These are phyloP conservation scores for Oreochromis grahami DNA, from an alignment of 2,797 vertebrate species.

Conservation along the genomic window DNA sequence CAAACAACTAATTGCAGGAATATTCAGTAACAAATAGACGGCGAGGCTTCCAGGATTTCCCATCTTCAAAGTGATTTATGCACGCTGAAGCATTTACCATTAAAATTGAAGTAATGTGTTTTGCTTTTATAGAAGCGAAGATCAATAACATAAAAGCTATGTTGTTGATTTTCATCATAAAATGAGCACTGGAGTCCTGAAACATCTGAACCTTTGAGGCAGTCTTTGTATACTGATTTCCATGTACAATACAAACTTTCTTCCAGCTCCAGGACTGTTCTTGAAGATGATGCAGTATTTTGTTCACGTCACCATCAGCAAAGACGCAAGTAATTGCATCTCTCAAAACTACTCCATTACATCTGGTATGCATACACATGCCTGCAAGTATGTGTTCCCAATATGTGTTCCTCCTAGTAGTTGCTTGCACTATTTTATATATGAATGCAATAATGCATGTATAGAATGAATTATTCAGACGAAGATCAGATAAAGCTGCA, in stretches of 20 bases:
- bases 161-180: not conserved
- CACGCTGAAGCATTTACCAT: not conserved
- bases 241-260: not conserved
- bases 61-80: not conserved
- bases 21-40: not conserved
- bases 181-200: not conserved
- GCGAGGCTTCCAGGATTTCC: not conserved
- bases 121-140: not conserved
- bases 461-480: not conserved
- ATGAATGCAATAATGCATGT: not conserved
- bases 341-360: not conserved
- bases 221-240: not conserved
- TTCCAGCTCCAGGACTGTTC: not conserved
- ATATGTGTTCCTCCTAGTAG: not conserved
- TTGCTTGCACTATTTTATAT: not conserved
- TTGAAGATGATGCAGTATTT: not conserved
- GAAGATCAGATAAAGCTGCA: not conserved
- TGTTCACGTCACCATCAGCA: not conserved
- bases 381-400: not conserved
- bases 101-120: not conserved
- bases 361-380: not conserved
- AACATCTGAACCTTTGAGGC: not conserved
- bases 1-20: not conserved
- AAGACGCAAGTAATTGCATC: not conserved
- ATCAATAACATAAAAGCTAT: not conserved